phyloP scores from a whole-genome alignment of 2,797 vertebrate genomes.

The Lithobates sylvaticus region DNA sequence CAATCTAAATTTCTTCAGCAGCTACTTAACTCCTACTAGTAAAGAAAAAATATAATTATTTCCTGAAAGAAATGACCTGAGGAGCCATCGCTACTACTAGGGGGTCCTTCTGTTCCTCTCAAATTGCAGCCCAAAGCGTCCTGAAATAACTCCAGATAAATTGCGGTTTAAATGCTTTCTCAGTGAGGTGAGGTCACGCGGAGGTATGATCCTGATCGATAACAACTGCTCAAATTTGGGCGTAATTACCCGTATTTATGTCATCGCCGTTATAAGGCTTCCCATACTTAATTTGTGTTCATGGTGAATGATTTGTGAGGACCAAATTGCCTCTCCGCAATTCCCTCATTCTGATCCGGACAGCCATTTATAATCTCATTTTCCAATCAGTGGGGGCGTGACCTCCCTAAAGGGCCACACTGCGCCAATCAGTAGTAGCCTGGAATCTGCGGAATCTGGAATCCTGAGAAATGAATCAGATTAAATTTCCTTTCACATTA shows the following conservation, averaged over 20 bases:
- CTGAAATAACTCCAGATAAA: neutral
- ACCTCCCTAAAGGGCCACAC: neutral
- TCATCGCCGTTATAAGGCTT: neutral
- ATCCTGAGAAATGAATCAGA: no score
- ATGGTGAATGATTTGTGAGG: neutral
- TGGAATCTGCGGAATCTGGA: no score
- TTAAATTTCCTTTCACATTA: no score
- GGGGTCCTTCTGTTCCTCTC: neutral
- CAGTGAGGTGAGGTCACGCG: neutral
- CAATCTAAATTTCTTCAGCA: no score
- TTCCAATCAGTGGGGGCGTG: neutral
- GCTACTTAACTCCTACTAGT: no score
- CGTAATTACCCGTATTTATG: conserved; percentile 7
- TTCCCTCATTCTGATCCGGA: conserved; percentile 1
- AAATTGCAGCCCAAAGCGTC: neutral
- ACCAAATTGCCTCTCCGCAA: neutral
- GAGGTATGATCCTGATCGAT: neutral
- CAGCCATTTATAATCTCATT: conserved; percentile 4
- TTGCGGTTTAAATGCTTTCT: neutral
- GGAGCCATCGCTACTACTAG: neutral
- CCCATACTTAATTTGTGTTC: neutral
- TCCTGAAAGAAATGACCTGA: neutral
- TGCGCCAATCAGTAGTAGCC: neutral
- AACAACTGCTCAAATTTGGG: neutral
- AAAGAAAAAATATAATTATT: neutral